These are phyloP conservation scores for Thymelicus sylvestris DNA, from an alignment of 2,888 invertebrate genomes.

Conservation along the genomic window DNA sequence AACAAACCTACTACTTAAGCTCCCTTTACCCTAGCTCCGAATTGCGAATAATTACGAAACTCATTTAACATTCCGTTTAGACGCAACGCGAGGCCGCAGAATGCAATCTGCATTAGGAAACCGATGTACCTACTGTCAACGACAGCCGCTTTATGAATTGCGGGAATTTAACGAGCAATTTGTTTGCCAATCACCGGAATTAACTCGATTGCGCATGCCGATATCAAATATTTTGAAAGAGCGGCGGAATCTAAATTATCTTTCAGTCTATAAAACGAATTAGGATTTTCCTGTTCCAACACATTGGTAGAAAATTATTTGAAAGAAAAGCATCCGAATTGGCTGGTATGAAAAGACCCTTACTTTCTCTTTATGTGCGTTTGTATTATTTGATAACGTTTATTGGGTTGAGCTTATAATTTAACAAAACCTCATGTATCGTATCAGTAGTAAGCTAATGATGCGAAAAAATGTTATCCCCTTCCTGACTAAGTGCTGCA, in stretches of 20 bases:
- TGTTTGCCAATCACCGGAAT: conserved; percentile 30
- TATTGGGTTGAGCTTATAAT: no score
- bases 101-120: conserved; percentile 54
- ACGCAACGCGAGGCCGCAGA: conserved; percentile 46
- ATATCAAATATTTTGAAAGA: conserved; percentile 9
- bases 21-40: background rate
- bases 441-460: no score
- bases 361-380: no score
- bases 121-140: conserved; percentile 50
- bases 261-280: background rate
- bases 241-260: background rate
- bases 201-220: conserved; percentile 4
- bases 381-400: no score
- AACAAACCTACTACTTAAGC: background rate
- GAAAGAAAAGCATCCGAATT: no score
- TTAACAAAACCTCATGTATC: no score
- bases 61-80: conserved; percentile 51
- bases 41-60: conserved; percentile 43
- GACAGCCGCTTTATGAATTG: conserved; percentile 31
- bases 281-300: background rate
- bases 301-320: no score
- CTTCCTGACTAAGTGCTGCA: no score
- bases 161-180: conserved; percentile 36
- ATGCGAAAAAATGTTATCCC: no score
- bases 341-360: no score